A percentile compares a stretch with the other conserved stretches of the same genome.
Conservation (phyloP, 2,113 vertebrate genomes). For the Chrysochloris asiatica region DNA sequence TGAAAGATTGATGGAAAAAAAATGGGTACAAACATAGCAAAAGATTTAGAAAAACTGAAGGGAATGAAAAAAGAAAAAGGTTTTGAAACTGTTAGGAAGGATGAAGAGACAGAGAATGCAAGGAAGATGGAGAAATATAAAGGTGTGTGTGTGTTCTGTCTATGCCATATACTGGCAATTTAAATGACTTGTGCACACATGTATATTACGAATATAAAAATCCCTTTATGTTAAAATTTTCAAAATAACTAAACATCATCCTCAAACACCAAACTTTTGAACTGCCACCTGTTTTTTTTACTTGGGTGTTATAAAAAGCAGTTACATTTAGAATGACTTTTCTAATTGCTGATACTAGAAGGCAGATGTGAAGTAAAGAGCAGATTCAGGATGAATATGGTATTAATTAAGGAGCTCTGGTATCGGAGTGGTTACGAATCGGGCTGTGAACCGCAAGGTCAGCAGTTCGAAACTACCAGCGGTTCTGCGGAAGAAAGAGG, state of each 20-base stretch:
- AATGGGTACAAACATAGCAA: background rate
- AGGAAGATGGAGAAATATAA: background rate
- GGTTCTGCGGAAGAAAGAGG: too few relatives aligned
- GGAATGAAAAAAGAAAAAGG: background rate
- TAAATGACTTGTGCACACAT: background rate
- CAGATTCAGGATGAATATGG: background rate
- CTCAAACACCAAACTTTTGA: conserved; percentile 29
- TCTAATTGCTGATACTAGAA: background rate
- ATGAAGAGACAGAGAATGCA: background rate
- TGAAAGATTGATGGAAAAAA: too few relatives aligned
- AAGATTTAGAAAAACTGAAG: background rate
- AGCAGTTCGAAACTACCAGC: too few relatives aligned
- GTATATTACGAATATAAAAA: background rate
- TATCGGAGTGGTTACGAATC: too few relatives aligned
- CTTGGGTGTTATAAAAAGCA: background rate
- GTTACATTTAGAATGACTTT: conserved; percentile 31
- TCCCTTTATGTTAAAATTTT: conserved; percentile 9
- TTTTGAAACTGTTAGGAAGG: background rate
- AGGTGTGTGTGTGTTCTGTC: background rate
- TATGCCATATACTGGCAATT: background rate
- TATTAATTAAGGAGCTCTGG: too few relatives aligned
- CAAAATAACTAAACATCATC: conserved; percentile 31
- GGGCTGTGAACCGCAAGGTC: too few relatives aligned
- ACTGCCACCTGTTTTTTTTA: conserved; percentile 59
- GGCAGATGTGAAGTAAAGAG: background rate